Evolutionary conservation across 2,797 vertebrate species (phyloP).

Genomic region (Todus mexicanus): DNA sequence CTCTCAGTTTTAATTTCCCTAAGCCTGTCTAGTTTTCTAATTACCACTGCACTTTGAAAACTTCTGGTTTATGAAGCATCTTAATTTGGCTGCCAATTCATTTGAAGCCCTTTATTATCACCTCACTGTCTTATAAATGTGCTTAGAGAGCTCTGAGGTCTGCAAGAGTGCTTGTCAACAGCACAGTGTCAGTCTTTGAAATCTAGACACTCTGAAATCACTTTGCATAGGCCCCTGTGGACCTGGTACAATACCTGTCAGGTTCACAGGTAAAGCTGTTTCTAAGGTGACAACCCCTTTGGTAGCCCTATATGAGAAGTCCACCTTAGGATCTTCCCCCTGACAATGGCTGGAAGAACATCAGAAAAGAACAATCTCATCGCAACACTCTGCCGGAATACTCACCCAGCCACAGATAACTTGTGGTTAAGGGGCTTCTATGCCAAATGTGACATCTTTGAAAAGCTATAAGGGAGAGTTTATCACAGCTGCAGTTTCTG

Average conservation of each 20-base stretch:
- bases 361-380: not conserved
- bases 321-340: not conserved
- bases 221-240: not conserved
- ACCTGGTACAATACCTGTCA: not conserved
- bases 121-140: not conserved
- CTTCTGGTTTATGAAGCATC: not conserved
- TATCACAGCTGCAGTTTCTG: not conserved
- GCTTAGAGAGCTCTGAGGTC: not conserved
- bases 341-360: not conserved
- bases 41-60: not conserved
- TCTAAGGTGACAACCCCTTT: not conserved
- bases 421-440: not conserved
- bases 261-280: not conserved
- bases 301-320: not conserved
- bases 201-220: not conserved
- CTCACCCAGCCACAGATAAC: not conserved
- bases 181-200: not conserved
- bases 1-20: not conserved
- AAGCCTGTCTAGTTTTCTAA: not conserved
- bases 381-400: not conserved
- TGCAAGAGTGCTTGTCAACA: not conserved
- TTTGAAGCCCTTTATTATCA: not conserved
- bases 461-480: not conserved
- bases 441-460: not conserved
- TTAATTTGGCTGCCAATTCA: not conserved